phyloP scores from a whole-genome alignment of 2,113 vertebrate species.

The Bubalus kerabau region DNA sequence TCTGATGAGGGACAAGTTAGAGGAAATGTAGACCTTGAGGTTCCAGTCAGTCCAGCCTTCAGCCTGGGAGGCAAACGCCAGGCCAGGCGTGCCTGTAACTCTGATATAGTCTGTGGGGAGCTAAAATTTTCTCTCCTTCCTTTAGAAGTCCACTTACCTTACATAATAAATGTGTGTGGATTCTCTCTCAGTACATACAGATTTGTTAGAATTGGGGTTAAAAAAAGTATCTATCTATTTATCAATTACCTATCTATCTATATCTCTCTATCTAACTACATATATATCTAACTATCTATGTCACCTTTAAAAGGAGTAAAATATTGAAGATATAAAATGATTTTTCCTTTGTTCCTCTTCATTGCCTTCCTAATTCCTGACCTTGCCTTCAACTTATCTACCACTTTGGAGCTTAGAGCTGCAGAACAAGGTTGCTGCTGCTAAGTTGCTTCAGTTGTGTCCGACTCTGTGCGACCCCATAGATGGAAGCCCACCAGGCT shows the following conservation, averaged over 20 bases:
- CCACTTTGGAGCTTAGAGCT: background rate
- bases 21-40: background rate
- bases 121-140: background rate
- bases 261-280: background rate
- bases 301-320: background rate
- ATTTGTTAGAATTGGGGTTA: background rate
- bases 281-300: background rate
- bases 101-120: background rate
- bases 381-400: background rate
- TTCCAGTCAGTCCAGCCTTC: background rate
- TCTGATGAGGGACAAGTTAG: background rate
- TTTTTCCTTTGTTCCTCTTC: background rate
- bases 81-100: background rate
- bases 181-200: background rate
- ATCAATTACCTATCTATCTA: background rate
- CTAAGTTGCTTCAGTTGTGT: too few relatives aligned
- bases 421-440: background rate
- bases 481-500: too few relatives aligned
- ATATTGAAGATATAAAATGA: background rate
- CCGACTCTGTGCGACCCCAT: too few relatives aligned
- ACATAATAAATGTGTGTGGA: background rate
- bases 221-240: background rate
- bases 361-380: background rate
- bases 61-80: background rate
- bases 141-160: background rate